Percentiles rank a stretch among this genome's conserved stretches.
Evolutionary conservation across 2,888 invertebrate genomes (phyloP).

Genomic region (Scaptomyza caliginosa): DNA sequence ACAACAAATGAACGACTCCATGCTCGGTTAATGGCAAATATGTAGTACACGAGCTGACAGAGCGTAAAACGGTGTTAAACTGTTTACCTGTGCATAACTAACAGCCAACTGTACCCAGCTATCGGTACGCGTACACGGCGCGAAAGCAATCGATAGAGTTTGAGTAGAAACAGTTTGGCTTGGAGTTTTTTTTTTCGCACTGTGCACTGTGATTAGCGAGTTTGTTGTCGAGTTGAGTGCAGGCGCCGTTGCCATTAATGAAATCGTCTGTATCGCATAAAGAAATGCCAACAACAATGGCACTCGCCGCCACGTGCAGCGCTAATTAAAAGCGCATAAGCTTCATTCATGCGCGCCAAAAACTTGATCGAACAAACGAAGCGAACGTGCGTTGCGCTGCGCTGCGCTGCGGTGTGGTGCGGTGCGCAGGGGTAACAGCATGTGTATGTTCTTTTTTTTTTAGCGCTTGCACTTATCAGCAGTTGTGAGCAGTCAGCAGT

Average conservation of each 20-base stretch:
- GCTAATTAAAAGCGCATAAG: constrained; percentile 43
- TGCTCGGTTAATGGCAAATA: not conserved
- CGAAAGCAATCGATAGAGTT: not conserved
- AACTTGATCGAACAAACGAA: not conserved
- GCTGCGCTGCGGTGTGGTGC: no score
- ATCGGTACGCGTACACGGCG: not conserved
- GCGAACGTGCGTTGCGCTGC: no score
- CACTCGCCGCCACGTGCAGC: constrained; percentile 52
- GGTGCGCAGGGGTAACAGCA: no score
- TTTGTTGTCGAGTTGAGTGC: constrained; percentile 1
- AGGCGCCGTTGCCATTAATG: constrained; percentile 19
- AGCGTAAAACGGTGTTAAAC: constrained; percentile 4
- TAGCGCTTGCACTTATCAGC: constrained; percentile 27
- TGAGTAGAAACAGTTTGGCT: no score
- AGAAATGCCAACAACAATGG: constrained; percentile 26
- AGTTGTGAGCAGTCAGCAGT: constrained; percentile 2
- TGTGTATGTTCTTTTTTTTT: not conserved
- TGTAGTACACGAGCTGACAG: not conserved
- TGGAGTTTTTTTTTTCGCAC: not conserved
- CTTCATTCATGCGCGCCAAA: constrained; percentile 19
- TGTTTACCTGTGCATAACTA: constrained; percentile 11
- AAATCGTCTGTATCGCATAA: constrained; percentile 8
- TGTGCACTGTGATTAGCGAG: not conserved
- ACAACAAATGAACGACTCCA: not conserved
- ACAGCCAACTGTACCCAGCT: not conserved